Evolutionary conservation across 2,888 invertebrate genomes (phyloP).

Genomic region (Melanotus villosus): DNA sequence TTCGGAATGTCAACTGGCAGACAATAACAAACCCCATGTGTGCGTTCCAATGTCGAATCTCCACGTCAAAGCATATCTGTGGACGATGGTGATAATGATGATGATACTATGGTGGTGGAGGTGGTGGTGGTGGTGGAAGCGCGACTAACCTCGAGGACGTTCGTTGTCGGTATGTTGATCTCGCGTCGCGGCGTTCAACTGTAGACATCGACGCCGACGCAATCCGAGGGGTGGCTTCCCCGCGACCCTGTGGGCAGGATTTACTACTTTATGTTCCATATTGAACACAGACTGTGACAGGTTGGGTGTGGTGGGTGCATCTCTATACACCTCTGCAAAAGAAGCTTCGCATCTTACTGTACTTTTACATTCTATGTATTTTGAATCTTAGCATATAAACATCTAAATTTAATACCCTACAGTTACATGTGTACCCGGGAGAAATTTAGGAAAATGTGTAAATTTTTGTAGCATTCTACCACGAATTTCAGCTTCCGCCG

Average conservation of each 20-base stretch:
- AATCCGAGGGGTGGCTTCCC: constrained; percentile 65
- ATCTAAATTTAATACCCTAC: constrained; percentile 18
- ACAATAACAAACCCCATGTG: too few relatives aligned
- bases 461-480: constrained; percentile 14
- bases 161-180: constrained; percentile 61
- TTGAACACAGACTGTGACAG: constrained; percentile 71
- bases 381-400: constrained; percentile 49
- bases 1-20: too few relatives aligned
- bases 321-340: constrained; percentile 68
- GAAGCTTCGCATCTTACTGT: constrained; percentile 62
- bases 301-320: constrained; percentile 73
- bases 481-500: constrained; percentile 18
- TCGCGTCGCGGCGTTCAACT: constrained; percentile 64
- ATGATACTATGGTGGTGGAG: too few relatives aligned
- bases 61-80: too few relatives aligned
- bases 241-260: constrained; percentile 68
- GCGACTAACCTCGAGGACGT: constrained; percentile 60
- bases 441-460: constrained; percentile 2
- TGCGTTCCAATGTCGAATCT: too few relatives aligned
- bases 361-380: constrained; percentile 49
- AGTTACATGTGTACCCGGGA: background rate
- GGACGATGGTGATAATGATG: too few relatives aligned
- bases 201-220: constrained; percentile 67
- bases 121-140: constrained; percentile 39
- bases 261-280: constrained; percentile 70